Percentiles rank a stretch among this genome's conserved stretches.
Evolutionary conservation across 23 tunicate genomes (phyloP).

Genomic region (Ascidia mentula): DNA sequence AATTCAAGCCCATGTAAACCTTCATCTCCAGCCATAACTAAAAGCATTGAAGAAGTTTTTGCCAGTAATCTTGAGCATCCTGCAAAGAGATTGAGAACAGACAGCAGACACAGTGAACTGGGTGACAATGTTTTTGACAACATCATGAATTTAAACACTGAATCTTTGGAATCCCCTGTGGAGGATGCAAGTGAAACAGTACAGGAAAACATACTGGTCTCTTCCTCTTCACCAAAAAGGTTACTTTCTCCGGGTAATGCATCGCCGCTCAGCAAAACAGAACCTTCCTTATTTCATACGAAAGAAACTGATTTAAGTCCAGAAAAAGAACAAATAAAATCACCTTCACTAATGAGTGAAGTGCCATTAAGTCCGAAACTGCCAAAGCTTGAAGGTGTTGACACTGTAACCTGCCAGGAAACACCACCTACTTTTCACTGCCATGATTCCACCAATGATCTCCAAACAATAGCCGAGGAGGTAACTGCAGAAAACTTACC

Average conservation of each 20-base stretch:
- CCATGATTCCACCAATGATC: background rate
- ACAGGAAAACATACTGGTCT: too few species aligned
- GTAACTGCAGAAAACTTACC: background rate
- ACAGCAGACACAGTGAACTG: slow-evolving; percentile 60
- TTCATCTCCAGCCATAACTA: background rate
- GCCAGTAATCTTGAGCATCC: background rate
- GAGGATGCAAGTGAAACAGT: background rate
- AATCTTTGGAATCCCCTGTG: background rate
- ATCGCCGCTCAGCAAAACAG: too few species aligned
- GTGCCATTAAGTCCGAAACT: background rate
- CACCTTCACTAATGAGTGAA: background rate
- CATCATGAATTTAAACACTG: slow-evolving; percentile 33
- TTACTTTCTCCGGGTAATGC: too few species aligned
- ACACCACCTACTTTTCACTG: background rate
- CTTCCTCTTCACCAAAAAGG: too few species aligned
- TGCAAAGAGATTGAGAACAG: slow-evolving; percentile 7
- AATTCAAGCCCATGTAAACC: background rate
- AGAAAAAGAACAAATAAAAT: too few species aligned
- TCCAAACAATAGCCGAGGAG: background rate
- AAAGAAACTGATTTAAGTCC: too few species aligned
- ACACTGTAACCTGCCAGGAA: background rate
- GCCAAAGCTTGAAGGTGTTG: background rate
- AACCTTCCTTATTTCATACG: too few species aligned
- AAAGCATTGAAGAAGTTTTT: background rate
- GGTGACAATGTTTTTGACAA: slow-evolving; percentile 85